Evolutionary conservation across 2,113 vertebrate genomes (phyloP).

Genomic region (Corythaeola cristata): DNA sequence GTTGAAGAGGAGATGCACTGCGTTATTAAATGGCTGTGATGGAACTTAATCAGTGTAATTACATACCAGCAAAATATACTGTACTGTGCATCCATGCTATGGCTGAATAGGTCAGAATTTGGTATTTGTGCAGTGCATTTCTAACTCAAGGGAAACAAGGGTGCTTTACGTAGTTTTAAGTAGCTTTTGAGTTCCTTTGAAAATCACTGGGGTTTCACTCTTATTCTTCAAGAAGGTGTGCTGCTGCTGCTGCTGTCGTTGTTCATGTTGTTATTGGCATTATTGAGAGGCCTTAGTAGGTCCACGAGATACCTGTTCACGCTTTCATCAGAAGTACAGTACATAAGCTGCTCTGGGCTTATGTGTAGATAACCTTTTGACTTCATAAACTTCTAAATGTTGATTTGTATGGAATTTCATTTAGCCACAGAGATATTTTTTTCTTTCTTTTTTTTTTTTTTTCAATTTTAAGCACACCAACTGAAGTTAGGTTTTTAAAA

Average conservation of each 20-base stretch:
- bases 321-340: neutral
- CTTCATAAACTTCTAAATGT: neutral
- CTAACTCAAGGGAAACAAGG: fast-evolving
- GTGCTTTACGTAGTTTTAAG: neutral
- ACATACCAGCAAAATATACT: neutral
- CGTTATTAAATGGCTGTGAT: neutral
- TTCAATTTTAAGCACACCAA: neutral
- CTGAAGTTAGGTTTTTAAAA: neutral
- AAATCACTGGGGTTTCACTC: neutral
- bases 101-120: neutral
- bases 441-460: no score
- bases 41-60: neutral
- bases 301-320: neutral
- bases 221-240: neutral
- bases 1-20: neutral
- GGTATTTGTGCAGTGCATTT: fast-evolving
- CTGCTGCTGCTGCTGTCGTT: neutral
- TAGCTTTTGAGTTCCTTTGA: neutral
- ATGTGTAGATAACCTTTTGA: neutral
- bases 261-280: neutral
- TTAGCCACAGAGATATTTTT: neutral
- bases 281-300: neutral
- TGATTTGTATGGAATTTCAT: conserved; percentile 42
- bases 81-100: fast-evolving
- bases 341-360: conserved; percentile 15